phyloP scores from a whole-genome alignment of 1,140 invertebrate genomes.

The Arctopsyche grandis region DNA sequence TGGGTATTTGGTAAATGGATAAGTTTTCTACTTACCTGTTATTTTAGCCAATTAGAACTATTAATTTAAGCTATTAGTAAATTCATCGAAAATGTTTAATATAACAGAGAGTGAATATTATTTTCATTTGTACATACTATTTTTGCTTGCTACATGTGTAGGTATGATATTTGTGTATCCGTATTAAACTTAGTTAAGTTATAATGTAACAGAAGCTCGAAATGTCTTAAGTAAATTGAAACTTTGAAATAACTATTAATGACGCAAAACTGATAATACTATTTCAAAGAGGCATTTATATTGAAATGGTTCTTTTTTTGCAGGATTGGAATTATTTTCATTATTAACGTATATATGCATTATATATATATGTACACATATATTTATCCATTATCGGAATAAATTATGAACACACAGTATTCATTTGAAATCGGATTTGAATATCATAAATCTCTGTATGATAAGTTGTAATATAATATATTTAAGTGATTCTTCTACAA shows the following conservation, averaged over 20 bases:
- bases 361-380: neutral
- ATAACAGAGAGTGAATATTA: conserved; percentile 45
- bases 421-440: conserved; percentile 20
- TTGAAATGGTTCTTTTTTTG: neutral
- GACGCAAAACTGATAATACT: conserved; percentile 46
- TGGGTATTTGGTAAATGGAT: conserved; percentile 54
- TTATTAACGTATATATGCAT: neutral
- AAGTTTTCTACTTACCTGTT: conserved; percentile 55
- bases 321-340: neutral
- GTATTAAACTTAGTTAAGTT: conserved; percentile 48
- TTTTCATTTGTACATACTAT: conserved; percentile 54
- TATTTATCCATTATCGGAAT: neutral
- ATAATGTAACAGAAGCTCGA: conserved; percentile 40
- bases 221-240: conserved; percentile 39
- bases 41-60: conserved; percentile 52
- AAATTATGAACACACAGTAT: conserved; percentile 18
- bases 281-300: conserved; percentile 9
- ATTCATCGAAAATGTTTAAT: conserved; percentile 54
- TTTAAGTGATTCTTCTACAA: conserved; percentile 26
- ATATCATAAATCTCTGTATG: conserved; percentile 25
- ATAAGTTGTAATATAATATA: conserved; percentile 34
- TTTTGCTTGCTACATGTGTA: conserved; percentile 55
- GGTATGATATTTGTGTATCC: conserved; percentile 52
- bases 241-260: conserved; percentile 46
- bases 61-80: conserved; percentile 49